Evolutionary conservation across 2,797 vertebrate genomes (phyloP), one percentile per base, ranked within the genome.

Genomic region (Notolepis coatsorum): DNA sequence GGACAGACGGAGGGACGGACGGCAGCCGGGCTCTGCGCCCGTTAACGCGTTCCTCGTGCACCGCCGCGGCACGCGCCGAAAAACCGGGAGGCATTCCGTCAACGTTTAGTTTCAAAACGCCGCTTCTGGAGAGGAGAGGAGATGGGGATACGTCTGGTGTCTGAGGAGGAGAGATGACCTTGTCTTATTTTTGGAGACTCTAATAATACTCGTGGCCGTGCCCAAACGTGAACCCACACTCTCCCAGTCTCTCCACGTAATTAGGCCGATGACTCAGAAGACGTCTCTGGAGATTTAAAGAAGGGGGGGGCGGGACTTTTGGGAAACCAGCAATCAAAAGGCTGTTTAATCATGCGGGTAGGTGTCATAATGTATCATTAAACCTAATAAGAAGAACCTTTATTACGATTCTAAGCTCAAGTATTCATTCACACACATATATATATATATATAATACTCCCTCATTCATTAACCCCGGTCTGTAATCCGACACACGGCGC

Each of bases 201-300:
- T 66, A 71, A 61, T 66, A 56, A 65, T 65, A 50, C 31, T 31
- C 20, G 25, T 35, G 59, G 37, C 61, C 1, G 43, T 48, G 63
- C 51, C 68, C 72, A 59, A 59, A 61, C 41, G 38, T 71, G 30
- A 68, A 56, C 64, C 31, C 1, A n/a, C 37, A 35, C 49, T 41
- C 62, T 46, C 65, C 77, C 47, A 38, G 59, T 61, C 60, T 55
- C 53, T 39, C 45, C 17, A 64, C 55, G 53, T 68, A 65, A 75
- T 84, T 47, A 71, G 53, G 56, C 38, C 25, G 3, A 50, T 55
- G 38, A 67, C 73, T 82, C 66, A 60, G 61, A 72, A 42, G n/a
- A 50, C 51, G 54, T 78, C 42, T 42, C 17, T 24, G 17, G 39
- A 60, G 61, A 61, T 72, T 65, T 41, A 56, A 65, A 63, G 62